Evolutionary conservation across 2,797 vertebrate species (phyloP).

Genomic region (Coilia nasus): DNA sequence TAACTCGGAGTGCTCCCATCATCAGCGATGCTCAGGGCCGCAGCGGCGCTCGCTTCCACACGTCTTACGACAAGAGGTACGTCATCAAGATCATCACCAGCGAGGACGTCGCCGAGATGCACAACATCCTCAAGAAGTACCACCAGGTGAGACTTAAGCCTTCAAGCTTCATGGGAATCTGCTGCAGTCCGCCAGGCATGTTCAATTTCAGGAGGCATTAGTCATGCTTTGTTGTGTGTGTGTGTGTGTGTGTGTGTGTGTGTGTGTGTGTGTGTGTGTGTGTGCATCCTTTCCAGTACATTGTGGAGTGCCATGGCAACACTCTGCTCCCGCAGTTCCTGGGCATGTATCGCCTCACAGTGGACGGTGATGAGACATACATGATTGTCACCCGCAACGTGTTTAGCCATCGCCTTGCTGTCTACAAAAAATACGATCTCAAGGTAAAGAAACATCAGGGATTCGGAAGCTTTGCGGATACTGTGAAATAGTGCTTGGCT

Average conservation of each 20-base stretch:
- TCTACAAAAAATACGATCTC: constrained; percentile 97
- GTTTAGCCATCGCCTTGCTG: constrained; percentile 95
- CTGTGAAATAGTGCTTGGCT: not conserved
- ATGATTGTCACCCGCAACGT: constrained; percentile 99
- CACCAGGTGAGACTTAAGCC: constrained; percentile 83
- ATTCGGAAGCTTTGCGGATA: not conserved
- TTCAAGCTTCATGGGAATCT: not conserved
- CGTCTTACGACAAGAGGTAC: constrained; percentile 94
- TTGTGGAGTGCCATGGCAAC: constrained; percentile 97
- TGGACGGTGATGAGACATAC: constrained; percentile 98
- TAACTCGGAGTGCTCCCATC: constrained; percentile 92
- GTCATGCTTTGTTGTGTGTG: constrained; percentile 8
- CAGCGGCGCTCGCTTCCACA: constrained; percentile 95
- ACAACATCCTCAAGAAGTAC: constrained; percentile 99
- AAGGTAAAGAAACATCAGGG: constrained; percentile 78
- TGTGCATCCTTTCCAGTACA: constrained; percentile 78
- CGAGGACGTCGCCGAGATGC: constrained; percentile 99
- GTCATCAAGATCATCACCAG: constrained; percentile 98
- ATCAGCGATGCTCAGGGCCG: constrained; percentile 95
- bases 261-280: constrained; percentile 17
- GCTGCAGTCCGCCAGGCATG: not conserved
- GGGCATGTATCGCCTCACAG: constrained; percentile 98
- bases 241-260: constrained; percentile 23
- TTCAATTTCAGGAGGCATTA: constrained; percentile 4
- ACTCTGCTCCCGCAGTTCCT: constrained; percentile 97